phyloP scores from a whole-genome alignment of 2,888 invertebrate genomes.

The Penaeus monodon region DNA sequence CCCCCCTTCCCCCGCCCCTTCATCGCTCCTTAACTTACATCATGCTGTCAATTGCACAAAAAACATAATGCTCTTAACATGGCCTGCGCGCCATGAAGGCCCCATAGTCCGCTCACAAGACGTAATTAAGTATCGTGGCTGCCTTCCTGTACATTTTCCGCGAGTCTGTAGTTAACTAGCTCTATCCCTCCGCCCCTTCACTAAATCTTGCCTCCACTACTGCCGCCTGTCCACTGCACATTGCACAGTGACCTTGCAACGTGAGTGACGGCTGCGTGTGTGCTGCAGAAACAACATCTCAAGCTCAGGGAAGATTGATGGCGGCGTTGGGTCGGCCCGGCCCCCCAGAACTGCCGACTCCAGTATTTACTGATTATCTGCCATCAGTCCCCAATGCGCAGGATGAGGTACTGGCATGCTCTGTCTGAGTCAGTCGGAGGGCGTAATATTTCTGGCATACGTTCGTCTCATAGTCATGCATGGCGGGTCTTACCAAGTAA shows the following conservation, averaged over 20 bases:
- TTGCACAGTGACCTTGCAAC: slow-evolving; percentile 16
- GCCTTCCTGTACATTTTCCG: too few species aligned
- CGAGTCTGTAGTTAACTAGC: too few species aligned
- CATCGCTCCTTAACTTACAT: slow-evolving; percentile 21
- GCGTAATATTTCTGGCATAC: too few species aligned
- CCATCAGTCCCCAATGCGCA: too few species aligned
- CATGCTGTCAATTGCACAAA: slow-evolving; percentile 31
- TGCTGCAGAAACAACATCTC: slow-evolving; percentile 26
- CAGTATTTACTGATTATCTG: too few species aligned
- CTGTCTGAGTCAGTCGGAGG: too few species aligned
- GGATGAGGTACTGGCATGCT: too few species aligned
- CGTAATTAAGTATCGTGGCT: too few species aligned
- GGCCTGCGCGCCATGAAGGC: not conserved
- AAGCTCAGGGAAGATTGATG: slow-evolving; percentile 23
- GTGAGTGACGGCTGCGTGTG: slow-evolving; percentile 34
- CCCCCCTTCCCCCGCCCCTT: slow-evolving; percentile 2
- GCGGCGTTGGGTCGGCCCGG: not conserved
- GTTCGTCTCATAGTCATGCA: too few species aligned
- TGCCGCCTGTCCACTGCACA: slow-evolving; percentile 15
- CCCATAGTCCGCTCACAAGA: not conserved
- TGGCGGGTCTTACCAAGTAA: too few species aligned
- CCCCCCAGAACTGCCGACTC: too few species aligned
- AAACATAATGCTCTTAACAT: slow-evolving; percentile 6
- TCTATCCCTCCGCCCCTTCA: slow-evolving; percentile 2
- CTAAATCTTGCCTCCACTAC: slow-evolving; percentile 7